phyloP scores from a whole-genome alignment of 35 echinoderm and acorn worm species.

The Nesometra sesokonis region DNA sequence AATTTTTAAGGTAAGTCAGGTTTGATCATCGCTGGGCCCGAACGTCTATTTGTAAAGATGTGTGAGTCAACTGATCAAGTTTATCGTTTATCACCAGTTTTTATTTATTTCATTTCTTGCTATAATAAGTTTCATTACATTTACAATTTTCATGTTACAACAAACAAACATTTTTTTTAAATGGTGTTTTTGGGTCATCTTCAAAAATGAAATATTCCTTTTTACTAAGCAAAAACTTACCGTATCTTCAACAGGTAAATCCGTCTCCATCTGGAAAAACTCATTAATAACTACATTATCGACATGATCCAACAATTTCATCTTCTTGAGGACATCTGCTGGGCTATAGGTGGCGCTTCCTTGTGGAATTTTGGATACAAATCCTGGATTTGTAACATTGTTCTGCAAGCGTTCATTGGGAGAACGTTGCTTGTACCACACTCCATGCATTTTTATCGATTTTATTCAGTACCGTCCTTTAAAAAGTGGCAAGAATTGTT shows the following conservation, averaged over 20 bases:
- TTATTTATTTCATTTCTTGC: too few relatives aligned
- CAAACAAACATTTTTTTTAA: too few relatives aligned
- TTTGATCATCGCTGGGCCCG: too few relatives aligned
- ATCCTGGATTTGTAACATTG: conserved; percentile 82
- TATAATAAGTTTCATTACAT: too few relatives aligned
- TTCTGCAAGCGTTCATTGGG: background rate
- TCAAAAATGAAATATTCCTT: too few relatives aligned
- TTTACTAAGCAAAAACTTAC: conserved; percentile 46
- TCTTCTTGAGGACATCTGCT: conserved; percentile 65
- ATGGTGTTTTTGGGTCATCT: too few relatives aligned
- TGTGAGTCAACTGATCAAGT: too few relatives aligned
- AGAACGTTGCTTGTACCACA: background rate
- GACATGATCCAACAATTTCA: conserved; percentile 81
- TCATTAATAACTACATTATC: conserved; percentile 75
- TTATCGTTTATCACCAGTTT: too few relatives aligned
- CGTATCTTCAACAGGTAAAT: conserved; percentile 58
- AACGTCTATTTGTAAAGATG: too few relatives aligned
- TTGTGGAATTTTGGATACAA: conserved; percentile 56
- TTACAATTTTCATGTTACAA: too few relatives aligned
- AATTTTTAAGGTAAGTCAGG: too few relatives aligned
- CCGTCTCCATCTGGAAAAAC: conserved; percentile 67
- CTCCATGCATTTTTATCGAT: background rate
- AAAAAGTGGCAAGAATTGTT: background rate
- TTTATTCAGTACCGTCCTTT: background rate
- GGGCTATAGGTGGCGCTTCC: conserved; percentile 66